These are phyloP conservation scores for Geotrypetes seraphini DNA, from an alignment of 2,797 vertebrate species.

Conservation along the genomic window DNA sequence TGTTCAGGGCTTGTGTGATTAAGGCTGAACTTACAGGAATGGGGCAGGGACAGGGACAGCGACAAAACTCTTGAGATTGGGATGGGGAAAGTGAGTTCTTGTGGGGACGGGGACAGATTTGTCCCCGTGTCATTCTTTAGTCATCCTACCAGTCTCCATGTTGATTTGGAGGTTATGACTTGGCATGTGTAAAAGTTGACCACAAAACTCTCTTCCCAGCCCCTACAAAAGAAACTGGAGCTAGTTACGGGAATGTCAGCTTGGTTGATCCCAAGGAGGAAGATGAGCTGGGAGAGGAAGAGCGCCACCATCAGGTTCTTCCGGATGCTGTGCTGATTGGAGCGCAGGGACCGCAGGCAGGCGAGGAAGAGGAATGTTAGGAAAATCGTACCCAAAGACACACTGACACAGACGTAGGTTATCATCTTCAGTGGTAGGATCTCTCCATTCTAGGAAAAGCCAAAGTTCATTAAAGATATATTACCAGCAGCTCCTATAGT, in stretches of 20 bases:
- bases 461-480: not conserved
- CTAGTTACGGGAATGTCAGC: constrained; percentile 73
- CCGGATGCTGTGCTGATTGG: constrained; percentile 80
- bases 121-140: too few species aligned
- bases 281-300: constrained; percentile 79
- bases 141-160: too few species aligned
- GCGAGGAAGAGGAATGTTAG: constrained; percentile 75
- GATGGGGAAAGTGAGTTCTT: too few species aligned
- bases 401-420: constrained; percentile 72
- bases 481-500: too few species aligned
- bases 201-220: too few species aligned
- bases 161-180: too few species aligned
- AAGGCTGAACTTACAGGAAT: too few species aligned
- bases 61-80: too few species aligned
- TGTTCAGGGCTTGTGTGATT: too few species aligned
- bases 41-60: too few species aligned
- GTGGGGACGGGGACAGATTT: too few species aligned
- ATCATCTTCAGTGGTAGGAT: constrained; percentile 80
- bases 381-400: constrained; percentile 75
- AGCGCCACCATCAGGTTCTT: constrained; percentile 71
- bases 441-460: constrained; percentile 72
- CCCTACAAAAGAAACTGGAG: not conserved
- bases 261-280: constrained; percentile 89
- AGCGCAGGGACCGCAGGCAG: constrained; percentile 59
- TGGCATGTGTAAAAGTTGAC: too few species aligned